Evolutionary conservation across 1,140 invertebrate species (phyloP), one percentile per base, ranked within the genome.

Genomic region (Aphaenogaster rudis): DNA sequence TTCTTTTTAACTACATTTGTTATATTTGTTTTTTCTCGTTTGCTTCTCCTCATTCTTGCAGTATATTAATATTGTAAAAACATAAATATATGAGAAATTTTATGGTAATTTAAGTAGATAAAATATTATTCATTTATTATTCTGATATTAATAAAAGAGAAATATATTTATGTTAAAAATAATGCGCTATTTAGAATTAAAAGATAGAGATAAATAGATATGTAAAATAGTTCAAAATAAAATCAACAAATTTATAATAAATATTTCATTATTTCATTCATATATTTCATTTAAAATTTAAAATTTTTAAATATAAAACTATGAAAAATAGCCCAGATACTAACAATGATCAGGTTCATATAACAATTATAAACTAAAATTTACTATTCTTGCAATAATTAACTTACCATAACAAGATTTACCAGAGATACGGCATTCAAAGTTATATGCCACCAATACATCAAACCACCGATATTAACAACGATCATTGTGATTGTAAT

Each of bases 371-470:
- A 15, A 61, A 61, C 4, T 48, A 28, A 66, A 42, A 21, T 15
- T 28, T 45, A 13, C 2, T 42, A 33, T 54, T 63, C 11, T 54
- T 0, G 28, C 61, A 33, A 39, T 8, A 59, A 72, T 79, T 28
- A 6, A 50, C 96, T 96, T 95, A 98, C 97, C 99, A 99, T 99
- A 74, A 99, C 99, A 77, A 99, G 96, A 96, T 99, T 99, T 63
- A 99, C 99, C 2, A 99, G 96, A 0, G 99, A 99, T 2, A 99
- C 97, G 0, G 99, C 99, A 95, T 99, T 99, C 17, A 99, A 96
- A 48, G 98, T 97, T 81, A 99, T 99, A 91, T 97, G 96, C 98
- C 98, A 99, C 96, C 98, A 98, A 95, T 99, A 99, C 99, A 99
- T 99, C 21, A 99, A 95, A 17, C 99, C 99, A 72, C 98, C 97